phyloP scores from a whole-genome alignment of 1,140 invertebrate species.

The Orchesella cincta region DNA sequence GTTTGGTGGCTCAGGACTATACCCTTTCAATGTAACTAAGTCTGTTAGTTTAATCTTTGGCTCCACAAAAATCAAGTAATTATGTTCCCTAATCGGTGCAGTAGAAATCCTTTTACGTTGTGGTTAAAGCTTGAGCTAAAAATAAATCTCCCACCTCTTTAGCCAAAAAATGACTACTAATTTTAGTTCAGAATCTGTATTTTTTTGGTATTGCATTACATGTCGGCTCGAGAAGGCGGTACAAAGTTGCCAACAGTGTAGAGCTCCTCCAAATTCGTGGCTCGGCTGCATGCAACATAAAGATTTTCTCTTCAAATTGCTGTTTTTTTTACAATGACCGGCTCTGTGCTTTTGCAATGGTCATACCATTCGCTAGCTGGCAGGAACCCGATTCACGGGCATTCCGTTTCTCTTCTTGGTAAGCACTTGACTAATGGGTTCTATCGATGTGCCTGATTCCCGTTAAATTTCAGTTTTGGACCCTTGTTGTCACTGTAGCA shows the following conservation, averaged over 20 bases:
- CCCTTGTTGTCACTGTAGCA: too few species aligned
- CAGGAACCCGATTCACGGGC: not conserved
- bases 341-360: not conserved
- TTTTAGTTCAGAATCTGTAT: not conserved
- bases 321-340: not conserved
- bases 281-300: conserved; percentile 35
- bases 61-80: conserved; percentile 33
- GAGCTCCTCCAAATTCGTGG: conserved; percentile 8
- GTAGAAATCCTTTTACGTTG: conserved; percentile 15
- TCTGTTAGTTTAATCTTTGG: too few species aligned
- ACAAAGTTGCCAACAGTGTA: conserved; percentile 33
- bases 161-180: too few species aligned
- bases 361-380: not conserved
- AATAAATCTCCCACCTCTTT: too few species aligned
- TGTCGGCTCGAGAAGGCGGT: not conserved
- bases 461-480: too few species aligned
- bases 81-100: not conserved
- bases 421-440: too few species aligned
- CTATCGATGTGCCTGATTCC: too few species aligned
- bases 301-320: not conserved
- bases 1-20: too few species aligned
- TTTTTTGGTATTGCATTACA: not conserved
- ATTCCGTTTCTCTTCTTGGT: too few species aligned
- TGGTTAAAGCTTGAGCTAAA: conserved; percentile 17
- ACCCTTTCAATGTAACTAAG: too few species aligned